phyloP scores from a whole-genome alignment of 2,797 vertebrate species.

The Acrocephalus scirpaceus region DNA sequence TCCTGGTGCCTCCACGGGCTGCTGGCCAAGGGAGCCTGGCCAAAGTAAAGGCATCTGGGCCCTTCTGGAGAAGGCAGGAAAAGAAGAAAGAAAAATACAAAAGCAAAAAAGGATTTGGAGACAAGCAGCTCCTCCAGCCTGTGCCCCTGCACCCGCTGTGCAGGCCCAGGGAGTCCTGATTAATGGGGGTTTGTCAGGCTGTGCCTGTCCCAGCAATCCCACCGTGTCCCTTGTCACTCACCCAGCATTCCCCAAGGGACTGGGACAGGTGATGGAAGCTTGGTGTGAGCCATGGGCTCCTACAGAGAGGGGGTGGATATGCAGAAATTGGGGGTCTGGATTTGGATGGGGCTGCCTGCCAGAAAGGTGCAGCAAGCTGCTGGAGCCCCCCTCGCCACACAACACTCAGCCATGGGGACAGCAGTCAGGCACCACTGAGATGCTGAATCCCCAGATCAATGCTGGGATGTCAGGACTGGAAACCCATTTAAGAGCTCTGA shows the following conservation, averaged over 20 bases:
- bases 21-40: constrained; percentile 58
- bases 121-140: not conserved
- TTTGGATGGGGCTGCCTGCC: not conserved
- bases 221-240: not conserved
- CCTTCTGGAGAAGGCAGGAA: constrained; percentile 48
- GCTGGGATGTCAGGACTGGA: not conserved
- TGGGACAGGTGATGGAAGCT: not conserved
- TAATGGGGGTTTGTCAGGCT: not conserved
- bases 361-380: not conserved
- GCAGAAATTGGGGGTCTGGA: not conserved
- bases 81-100: constrained; percentile 30
- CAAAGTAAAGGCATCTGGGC: constrained; percentile 70
- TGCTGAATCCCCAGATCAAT: not conserved
- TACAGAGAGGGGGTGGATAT: rapidly evolving
- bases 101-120: constrained; percentile 1
- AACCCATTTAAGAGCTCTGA: not conserved
- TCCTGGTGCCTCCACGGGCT: constrained; percentile 42
- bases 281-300: not conserved
- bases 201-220: not conserved
- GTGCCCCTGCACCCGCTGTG: not conserved
- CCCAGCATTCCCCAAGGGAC: rapidly evolving
- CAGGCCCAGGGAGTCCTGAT: not conserved
- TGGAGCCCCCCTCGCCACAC: rapidly evolving
- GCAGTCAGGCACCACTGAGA: not conserved
- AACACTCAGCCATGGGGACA: rapidly evolving